A percentile compares a stretch with the other conserved stretches of the same genome.
phyloP scores from a whole-genome alignment of 2,113 vertebrate genomes.

The Axis porcinus region DNA sequence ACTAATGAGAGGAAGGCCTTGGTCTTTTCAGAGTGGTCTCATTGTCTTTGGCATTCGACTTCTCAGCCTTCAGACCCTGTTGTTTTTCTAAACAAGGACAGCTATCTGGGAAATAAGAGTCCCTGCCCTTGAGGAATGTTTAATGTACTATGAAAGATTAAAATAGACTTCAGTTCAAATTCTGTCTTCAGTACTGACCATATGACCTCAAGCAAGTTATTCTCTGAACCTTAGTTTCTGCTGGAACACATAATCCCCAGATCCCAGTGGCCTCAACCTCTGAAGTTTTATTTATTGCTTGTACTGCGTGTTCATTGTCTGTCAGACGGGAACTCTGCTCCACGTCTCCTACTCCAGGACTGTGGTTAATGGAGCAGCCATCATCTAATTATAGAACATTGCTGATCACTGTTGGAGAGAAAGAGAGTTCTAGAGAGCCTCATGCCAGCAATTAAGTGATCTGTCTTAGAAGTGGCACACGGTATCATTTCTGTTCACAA shows the following conservation, averaged over 20 bases:
- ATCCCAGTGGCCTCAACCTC: background rate
- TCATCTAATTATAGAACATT: background rate
- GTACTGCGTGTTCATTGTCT: background rate
- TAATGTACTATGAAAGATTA: background rate
- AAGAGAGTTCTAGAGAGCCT: background rate
- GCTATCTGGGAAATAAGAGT: background rate
- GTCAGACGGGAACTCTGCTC: background rate
- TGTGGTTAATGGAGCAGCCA: background rate
- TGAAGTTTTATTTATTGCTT: background rate
- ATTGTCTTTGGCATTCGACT: background rate
- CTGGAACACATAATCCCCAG: conserved; percentile 1
- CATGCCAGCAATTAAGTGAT: background rate
- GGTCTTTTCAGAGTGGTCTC: background rate
- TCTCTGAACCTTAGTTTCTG: background rate
- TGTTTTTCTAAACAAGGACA: background rate
- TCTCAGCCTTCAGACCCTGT: background rate
- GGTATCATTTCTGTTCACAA: background rate
- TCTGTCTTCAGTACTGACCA: background rate
- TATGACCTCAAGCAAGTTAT: background rate
- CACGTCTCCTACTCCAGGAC: background rate
- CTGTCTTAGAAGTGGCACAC: background rate
- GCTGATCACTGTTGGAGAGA: background rate
- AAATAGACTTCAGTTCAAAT: conserved; percentile 1
- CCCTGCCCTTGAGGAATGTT: background rate
- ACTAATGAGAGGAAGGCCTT: background rate